Conservation (phyloP, 2,888 invertebrate genomes). For the Stictocephala bisonia region DNA sequence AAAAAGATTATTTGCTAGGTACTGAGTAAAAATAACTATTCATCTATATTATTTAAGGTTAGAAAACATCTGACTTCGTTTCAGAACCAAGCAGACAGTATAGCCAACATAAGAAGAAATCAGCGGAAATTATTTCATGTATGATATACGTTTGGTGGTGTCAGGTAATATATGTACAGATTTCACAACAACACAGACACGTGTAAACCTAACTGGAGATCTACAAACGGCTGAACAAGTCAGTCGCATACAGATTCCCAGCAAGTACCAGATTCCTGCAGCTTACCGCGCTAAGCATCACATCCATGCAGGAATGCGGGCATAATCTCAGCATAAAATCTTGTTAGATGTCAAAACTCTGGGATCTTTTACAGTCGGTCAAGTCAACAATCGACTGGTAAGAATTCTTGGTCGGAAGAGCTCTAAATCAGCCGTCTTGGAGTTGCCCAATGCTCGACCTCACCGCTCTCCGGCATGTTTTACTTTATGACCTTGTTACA, state of each 20-base stretch:
- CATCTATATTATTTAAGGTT: no score
- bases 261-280: not conserved
- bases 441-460: conserved; percentile 17
- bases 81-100: no score
- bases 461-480: conserved; percentile 2
- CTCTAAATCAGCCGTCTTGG: conserved; percentile 4
- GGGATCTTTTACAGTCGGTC: conserved; percentile 38
- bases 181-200: no score
- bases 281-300: conserved; percentile 5
- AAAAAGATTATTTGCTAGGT: no score
- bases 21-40: no score
- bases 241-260: not conserved
- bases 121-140: no score
- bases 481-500: conserved; percentile 2
- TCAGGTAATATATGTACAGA: no score
- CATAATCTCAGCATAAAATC: conserved; percentile 18
- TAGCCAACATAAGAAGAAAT: no score
- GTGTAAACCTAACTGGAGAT: not conserved
- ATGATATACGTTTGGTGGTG: no score
- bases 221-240: not conserved
- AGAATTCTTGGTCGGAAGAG: conserved; percentile 15
- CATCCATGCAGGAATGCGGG: conserved; percentile 11
- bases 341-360: conserved; percentile 38
- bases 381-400: conserved; percentile 36
- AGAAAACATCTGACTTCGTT: no score